Percentiles rank a stretch among this genome's conserved stretches.
These are phyloP conservation scores for Cosmia pyralina DNA, from an alignment of 2,888 invertebrate genomes.

Conservation along the genomic window DNA sequence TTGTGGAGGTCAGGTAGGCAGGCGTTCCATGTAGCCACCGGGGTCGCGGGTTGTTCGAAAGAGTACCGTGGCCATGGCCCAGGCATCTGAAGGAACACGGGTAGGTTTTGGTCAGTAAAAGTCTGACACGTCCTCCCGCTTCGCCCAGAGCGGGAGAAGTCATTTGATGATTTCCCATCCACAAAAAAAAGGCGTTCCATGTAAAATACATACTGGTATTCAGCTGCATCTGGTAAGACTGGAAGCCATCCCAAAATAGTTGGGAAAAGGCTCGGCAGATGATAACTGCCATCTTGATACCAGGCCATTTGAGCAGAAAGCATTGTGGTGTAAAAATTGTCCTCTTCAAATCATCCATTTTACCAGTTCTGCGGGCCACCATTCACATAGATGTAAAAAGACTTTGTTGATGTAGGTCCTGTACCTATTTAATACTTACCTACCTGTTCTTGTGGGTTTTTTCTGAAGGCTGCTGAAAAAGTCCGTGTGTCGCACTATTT, in stretches of 20 bases:
- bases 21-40: background rate
- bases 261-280: background rate
- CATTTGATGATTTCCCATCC: too few species aligned
- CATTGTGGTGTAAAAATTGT: background rate
- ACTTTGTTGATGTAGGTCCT: background rate
- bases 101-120: too few species aligned
- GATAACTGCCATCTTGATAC: background rate
- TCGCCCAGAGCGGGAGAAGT: too few species aligned
- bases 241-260: background rate
- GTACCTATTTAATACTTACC: background rate
- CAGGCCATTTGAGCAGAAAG: background rate
- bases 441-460: background rate
- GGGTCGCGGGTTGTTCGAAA: too few species aligned
- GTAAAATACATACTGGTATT: background rate
- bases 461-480: background rate
- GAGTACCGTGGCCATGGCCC: too few species aligned
- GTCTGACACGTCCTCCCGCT: too few species aligned
- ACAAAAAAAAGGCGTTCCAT: too few species aligned
- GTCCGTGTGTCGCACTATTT: background rate
- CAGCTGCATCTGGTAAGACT: background rate
- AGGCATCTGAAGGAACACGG: too few species aligned
- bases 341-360: background rate
- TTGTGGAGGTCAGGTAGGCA: background rate
- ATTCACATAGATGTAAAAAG: background rate
- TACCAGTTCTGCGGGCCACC: background rate